Conservation (phyloP, 2,888 invertebrate genomes). For the Dryococelus australis region DNA sequence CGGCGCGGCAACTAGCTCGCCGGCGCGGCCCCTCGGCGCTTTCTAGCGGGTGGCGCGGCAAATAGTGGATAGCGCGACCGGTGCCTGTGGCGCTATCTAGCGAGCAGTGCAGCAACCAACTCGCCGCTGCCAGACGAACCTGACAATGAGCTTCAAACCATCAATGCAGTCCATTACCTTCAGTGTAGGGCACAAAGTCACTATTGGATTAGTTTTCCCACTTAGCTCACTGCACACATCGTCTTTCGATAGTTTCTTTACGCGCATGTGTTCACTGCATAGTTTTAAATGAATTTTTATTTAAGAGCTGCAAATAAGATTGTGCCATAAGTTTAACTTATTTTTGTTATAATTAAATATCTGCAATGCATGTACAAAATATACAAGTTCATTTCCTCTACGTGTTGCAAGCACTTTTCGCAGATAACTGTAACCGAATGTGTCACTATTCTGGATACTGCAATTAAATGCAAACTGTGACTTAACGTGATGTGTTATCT, state of each 20-base stretch:
- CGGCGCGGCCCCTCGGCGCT: not conserved
- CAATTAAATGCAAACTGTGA: not conserved
- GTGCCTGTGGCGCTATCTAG: not conserved
- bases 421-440: not conserved
- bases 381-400: not conserved
- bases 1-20: slow-evolving; percentile 37
- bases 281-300: not conserved
- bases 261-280: not conserved
- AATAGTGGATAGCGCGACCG: not conserved
- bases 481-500: not conserved
- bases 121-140: not conserved
- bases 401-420: not conserved
- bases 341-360: slow-evolving; percentile 5
- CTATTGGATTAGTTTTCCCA: not conserved
- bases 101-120: not conserved
- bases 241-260: slow-evolving; percentile 16
- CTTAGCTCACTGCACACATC: not conserved
- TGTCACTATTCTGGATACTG: not conserved
- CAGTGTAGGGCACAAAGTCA: not conserved
- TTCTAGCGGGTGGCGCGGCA: not conserved
- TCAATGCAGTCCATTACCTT: not conserved
- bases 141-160: not conserved
- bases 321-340: slow-evolving; percentile 8
- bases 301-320: not conserved
- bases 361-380: not conserved